Base-by-base conservation (phyloP, 2,797 vertebrate genomes). In the Bovichtus diacanthus region DNA sequence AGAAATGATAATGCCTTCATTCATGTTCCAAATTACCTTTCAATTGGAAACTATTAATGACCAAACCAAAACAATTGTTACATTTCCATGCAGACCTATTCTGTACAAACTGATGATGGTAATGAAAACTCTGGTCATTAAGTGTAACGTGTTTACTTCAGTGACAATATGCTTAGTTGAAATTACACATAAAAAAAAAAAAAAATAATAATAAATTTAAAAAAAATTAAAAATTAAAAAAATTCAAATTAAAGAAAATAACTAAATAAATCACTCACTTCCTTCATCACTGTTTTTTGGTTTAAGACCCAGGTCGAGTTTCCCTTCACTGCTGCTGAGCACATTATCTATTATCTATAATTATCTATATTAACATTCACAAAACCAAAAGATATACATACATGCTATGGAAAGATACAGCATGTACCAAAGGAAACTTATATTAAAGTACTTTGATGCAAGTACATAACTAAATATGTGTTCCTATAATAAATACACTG, bases 401-500 rank as follows among this genome's bases (percentile, higher is more conserved):
- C 15, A 54, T 7, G 43, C 9, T 62, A n/a, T 23, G 10, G 16
- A 21, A 58, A 29, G 41, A 23, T 39, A 18, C 25, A 38, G 12
- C 15, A 13, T 69, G 43, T 27, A n/a, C 19, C 41, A 21, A 49
- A 27, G 51, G 9, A 55, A 65, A 56, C 27, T 8, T 46, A 21
- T 1, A 75, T 27, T 21, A 6, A 70, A 54, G 47, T 21, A 51
- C n/a, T 53, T 29, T 25, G 12, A 53, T 18, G 23, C 15, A 9
- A 27, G 39, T 25, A 21, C 27, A 51, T 13, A n/a, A 29, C 15
- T 27, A 9, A 50, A 58, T 51, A 49, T 23, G 38, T 25, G 10
- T n/a, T 50, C 8, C 18, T 63, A 25, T 29, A 16, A 46, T 46
- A 72, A 73, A 81, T 7, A 43, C 41, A 39, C 10, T 54, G 53